phyloP scores from a whole-genome alignment of 2,888 invertebrate species.

The Plebejus melissa region DNA sequence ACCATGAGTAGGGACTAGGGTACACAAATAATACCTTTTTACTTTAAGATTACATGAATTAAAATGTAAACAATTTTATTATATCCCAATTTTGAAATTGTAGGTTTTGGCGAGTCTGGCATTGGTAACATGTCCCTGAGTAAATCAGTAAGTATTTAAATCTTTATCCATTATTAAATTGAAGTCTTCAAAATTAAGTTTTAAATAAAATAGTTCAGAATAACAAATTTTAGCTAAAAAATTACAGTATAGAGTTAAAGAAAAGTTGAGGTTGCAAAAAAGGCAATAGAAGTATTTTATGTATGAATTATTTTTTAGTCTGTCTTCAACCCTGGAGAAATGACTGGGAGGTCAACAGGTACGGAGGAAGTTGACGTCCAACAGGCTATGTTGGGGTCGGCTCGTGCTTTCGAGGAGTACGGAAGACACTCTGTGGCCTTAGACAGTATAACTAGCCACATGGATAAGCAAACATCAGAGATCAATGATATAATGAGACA shows the following conservation, averaged over 20 bases:
- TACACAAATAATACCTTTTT: neutral
- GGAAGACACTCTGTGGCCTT: slow-evolving; percentile 56
- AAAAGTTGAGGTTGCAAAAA: neutral
- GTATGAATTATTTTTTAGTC: slow-evolving; percentile 45
- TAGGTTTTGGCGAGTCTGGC: slow-evolving; percentile 62
- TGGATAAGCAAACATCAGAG: slow-evolving; percentile 62
- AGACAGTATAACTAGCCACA: slow-evolving; percentile 52
- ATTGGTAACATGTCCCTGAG: slow-evolving; percentile 53
- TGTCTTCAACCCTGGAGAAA: slow-evolving; percentile 65
- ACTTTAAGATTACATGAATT: neutral
- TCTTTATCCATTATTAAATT: neutral
- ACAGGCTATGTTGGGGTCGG: slow-evolving; percentile 23
- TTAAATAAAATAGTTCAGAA: no score
- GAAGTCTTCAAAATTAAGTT: no score
- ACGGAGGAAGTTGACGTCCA: slow-evolving; percentile 46
- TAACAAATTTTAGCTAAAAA: neutral
- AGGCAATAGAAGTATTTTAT: neutral
- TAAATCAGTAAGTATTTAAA: slow-evolving; percentile 54
- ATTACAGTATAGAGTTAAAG: neutral
- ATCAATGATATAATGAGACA: slow-evolving; percentile 63
- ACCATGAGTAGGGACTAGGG: neutral
- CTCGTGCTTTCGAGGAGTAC: slow-evolving; percentile 41
- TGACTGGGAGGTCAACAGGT: slow-evolving; percentile 68
- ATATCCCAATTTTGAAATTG: slow-evolving; percentile 29
- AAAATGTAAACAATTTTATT: neutral